Base-by-base conservation (phyloP, 2,797 vertebrate genomes). In the Notolepis coatsorum region DNA sequence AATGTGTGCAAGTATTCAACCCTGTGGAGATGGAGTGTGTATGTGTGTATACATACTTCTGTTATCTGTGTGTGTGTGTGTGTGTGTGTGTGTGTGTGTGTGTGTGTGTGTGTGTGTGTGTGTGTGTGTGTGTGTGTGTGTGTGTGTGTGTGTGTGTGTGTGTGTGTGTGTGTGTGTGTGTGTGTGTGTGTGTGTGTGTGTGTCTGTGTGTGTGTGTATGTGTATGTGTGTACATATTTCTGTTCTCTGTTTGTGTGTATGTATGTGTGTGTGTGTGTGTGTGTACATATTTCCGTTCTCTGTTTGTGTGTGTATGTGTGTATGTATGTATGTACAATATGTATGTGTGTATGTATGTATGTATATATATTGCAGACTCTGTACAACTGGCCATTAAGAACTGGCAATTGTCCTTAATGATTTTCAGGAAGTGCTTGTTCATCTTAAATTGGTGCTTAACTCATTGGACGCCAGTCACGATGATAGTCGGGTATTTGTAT, bases 61-160 rank as follows among this genome's bases (percentile, higher is more conserved):
- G 12, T 9, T 17, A 25, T n/a, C 8, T 2, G 21, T 46, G 3
- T 46, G 21, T 27, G 5, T 17, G 7, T 41, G 33, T 46, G 37
- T 25, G 48, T 60, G 56, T 57, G 24, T 52, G 48, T 10, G 10
- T 33, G 28, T 57, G 65, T 25, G 45, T 42, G 7, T 3, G 27
- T 73, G 39, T 48, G 25, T 47, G 47, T 20, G 13, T 13, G 1
- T 10, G 30, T 12, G 7, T 42, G 39, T 18, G 15, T 21, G 15
- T 18, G 15, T 21, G 39, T 2, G 39, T 9, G 39, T 8, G 18
- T 12, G 18, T 18, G 39, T 42, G 17, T 9, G 39, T 8, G 17
- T 13, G 28, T 35, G 39, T 20, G 41, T 31, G n/a, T 38, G 51
- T 17, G 23, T 38, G 31, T 28, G 41, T 33, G 18, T 45, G 10